These are phyloP conservation scores for Euglossa dilemma DNA, from an alignment of 1,140 invertebrate genomes.

Conservation along the genomic window DNA sequence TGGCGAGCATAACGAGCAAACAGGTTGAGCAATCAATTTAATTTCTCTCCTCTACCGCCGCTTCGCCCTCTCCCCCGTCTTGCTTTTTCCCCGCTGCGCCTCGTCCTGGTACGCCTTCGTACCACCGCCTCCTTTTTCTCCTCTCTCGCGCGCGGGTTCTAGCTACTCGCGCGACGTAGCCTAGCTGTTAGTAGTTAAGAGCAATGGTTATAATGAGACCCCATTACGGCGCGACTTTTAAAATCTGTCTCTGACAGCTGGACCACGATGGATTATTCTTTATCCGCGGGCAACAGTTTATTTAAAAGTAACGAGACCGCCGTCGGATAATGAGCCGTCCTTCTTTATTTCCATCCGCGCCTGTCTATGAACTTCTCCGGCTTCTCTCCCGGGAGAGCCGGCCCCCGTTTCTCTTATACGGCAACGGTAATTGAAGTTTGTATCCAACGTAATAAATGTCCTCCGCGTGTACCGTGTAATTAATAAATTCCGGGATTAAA, in stretches of 20 bases:
- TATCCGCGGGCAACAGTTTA: constrained; percentile 59
- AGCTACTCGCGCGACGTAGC: constrained; percentile 68
- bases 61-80: background rate
- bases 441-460: constrained; percentile 50
- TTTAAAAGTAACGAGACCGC: constrained; percentile 60
- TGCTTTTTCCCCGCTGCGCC: background rate
- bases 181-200: constrained; percentile 66
- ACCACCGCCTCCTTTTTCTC: background rate
- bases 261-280: constrained; percentile 70
- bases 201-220: constrained; percentile 75
- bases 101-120: background rate
- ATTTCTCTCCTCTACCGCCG: constrained; percentile 56
- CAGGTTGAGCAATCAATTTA: constrained; percentile 77
- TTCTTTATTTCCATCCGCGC: constrained; percentile 54
- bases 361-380: constrained; percentile 34
- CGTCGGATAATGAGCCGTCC: constrained; percentile 54
- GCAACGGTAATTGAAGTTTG: constrained; percentile 51
- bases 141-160: background rate
- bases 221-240: constrained; percentile 74
- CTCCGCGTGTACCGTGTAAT: constrained; percentile 39
- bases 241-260: constrained; percentile 74
- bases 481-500: constrained; percentile 54
- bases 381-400: constrained; percentile 24
- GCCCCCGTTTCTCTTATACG: constrained; percentile 33
- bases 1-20: constrained; percentile 69